A percentile compares a stretch with the other conserved stretches of the same genome.
Conservation (phyloP, 2,797 vertebrate species). For the Alosa sapidissima region DNA sequence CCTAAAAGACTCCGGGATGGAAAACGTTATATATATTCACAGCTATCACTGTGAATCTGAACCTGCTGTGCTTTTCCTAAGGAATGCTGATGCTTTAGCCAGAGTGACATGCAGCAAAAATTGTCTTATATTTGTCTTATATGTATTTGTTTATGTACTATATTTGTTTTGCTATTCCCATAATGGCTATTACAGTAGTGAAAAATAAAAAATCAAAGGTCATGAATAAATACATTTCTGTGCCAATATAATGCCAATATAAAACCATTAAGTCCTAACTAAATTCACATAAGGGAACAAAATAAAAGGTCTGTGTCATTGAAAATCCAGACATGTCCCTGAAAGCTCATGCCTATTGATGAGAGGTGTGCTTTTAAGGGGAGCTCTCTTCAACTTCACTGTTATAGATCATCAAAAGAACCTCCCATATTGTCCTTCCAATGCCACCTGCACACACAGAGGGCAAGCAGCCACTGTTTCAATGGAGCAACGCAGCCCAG, state of each 20-base stretch:
- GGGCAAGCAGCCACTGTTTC: conserved; percentile 72
- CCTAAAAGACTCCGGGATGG: conserved; percentile 35
- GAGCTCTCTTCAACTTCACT: conserved; percentile 8
- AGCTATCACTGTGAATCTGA: conserved; percentile 41
- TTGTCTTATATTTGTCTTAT: not conserved
- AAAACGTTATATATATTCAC: conserved; percentile 40
- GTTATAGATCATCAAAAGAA: conserved; percentile 62
- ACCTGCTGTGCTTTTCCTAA: conserved; percentile 15
- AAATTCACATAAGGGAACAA: not conserved
- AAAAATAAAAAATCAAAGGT: conserved; percentile 16
- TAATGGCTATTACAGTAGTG: not conserved
- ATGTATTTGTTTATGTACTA: not conserved
- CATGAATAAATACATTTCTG: not conserved
- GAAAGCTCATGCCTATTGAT: conserved; percentile 36
- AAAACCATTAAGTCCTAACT: conserved; percentile 2
- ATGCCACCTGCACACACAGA: conserved; percentile 70
- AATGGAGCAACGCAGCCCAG: conserved; percentile 68
- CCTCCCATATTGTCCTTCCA: conserved; percentile 57
- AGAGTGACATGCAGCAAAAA: conserved; percentile 22
- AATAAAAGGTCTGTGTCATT: conserved; percentile 18
- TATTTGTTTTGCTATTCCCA: not conserved
- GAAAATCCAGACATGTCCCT: conserved; percentile 33
- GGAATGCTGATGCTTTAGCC: conserved; percentile 36
- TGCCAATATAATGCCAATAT: not conserved
- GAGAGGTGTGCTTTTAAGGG: conserved; percentile 50